These are phyloP conservation scores for Pollenia labialis DNA, from an alignment of 2,888 invertebrate species.

Conservation along the genomic window DNA sequence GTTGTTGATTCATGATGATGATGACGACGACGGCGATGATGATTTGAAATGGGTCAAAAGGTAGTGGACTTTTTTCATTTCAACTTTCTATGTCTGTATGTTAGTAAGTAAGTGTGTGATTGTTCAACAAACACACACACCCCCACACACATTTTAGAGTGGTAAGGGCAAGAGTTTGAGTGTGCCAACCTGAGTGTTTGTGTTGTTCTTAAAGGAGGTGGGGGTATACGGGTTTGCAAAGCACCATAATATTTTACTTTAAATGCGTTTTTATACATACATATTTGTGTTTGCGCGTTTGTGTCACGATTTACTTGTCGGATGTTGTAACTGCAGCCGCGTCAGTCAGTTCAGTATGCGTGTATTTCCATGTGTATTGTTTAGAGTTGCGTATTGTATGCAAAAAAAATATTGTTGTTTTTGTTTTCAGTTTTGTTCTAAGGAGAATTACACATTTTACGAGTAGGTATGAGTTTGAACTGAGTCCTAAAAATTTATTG, in stretches of 20 bases:
- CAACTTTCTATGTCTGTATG: background rate
- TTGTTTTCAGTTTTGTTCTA: background rate
- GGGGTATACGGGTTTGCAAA: background rate
- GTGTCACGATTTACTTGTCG: slow-evolving; percentile 8
- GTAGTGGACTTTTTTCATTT: slow-evolving; percentile 43
- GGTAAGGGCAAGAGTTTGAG: background rate
- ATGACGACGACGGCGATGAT: slow-evolving; percentile 35
- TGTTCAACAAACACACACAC: background rate
- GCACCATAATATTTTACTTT: background rate
- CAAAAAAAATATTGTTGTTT: background rate
- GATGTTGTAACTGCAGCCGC: slow-evolving; percentile 28
- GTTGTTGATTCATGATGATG: slow-evolving; percentile 37
- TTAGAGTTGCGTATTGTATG: slow-evolving; percentile 23
- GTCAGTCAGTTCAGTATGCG: background rate
- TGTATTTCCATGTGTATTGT: background rate
- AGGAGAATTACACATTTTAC: background rate
- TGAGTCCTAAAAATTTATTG: too few species aligned
- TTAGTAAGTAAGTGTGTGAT: background rate
- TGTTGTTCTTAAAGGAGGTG: background rate
- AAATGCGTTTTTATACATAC: slow-evolving; percentile 36
- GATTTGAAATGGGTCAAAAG: slow-evolving; percentile 71
- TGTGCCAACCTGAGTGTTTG: slow-evolving; percentile 4
- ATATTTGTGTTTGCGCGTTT: background rate
- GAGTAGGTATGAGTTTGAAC: background rate
- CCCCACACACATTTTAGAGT: background rate